These are phyloP conservation scores for Lomographa bimaculata DNA, from an alignment of 2,888 invertebrate species.

Conservation along the genomic window DNA sequence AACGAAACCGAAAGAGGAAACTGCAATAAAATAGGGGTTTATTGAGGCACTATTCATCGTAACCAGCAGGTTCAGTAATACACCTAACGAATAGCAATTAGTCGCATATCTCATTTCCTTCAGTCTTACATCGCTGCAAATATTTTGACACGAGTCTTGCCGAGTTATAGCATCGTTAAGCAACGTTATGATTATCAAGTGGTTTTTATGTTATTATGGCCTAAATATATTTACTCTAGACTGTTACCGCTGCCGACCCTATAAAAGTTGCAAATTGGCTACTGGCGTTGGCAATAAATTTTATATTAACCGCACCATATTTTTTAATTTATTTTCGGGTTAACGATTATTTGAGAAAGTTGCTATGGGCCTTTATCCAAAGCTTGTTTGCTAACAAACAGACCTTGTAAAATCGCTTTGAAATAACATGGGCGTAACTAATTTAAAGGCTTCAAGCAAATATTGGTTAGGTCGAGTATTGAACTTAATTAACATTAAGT, in stretches of 20 bases:
- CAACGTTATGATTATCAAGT: conserved; percentile 43
- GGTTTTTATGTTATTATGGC: conserved; percentile 39
- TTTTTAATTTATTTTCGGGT: conserved; percentile 44
- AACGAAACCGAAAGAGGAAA: conserved; percentile 72
- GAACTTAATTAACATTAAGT: conserved; percentile 17
- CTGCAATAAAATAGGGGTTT: conserved; percentile 74
- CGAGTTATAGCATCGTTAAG: conserved; percentile 39
- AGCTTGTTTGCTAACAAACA: conserved; percentile 40
- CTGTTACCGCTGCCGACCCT: conserved; percentile 35
- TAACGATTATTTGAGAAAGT: conserved; percentile 38
- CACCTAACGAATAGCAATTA: conserved; percentile 53
- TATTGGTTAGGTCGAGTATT: conserved; percentile 9
- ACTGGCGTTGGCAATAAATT: conserved; percentile 41
- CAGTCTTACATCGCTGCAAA: conserved; percentile 8
- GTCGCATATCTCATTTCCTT: conserved; percentile 36
- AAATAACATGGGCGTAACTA: conserved; percentile 16
- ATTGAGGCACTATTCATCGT: conserved; percentile 63
- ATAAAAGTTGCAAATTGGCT: conserved; percentile 46
- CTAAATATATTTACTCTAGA: conserved; percentile 40
- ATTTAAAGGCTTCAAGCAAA: conserved; percentile 23
- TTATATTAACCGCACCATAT: conserved; percentile 40
- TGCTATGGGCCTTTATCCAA: conserved; percentile 34
- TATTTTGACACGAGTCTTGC: conserved; percentile 26
- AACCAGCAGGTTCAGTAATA: conserved; percentile 43
- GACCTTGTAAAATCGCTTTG: conserved; percentile 19